phyloP scores from a whole-genome alignment of 2,113 vertebrate genomes.

The Psilopogon haemacephalus region DNA sequence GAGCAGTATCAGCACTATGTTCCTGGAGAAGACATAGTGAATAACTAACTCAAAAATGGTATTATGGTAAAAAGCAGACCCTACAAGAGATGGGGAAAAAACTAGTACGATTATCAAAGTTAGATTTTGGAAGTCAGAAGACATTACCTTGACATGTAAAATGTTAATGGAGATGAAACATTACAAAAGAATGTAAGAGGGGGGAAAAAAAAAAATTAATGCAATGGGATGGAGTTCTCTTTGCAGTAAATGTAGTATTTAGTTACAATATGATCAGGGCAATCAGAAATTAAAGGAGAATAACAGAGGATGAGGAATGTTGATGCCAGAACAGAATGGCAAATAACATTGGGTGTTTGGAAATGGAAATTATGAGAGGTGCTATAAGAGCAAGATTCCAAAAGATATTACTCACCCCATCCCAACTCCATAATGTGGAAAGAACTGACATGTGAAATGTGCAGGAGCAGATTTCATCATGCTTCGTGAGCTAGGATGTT shows the following conservation, averaged over 20 bases:
- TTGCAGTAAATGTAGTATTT: not conserved
- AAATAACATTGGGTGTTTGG: not conserved
- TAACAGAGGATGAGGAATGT: not conserved
- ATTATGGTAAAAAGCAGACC: too few species aligned
- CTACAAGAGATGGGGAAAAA: too few species aligned
- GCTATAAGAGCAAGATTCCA: not conserved
- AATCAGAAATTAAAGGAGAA: not conserved
- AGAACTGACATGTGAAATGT: not conserved
- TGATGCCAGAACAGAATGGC: not conserved
- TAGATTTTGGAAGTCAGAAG: not conserved
- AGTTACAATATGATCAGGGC: not conserved
- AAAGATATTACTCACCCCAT: not conserved
- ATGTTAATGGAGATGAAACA: not conserved
- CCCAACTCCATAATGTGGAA: not conserved
- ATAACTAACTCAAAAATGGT: too few species aligned
- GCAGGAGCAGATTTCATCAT: not conserved
- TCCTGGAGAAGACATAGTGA: too few species aligned
- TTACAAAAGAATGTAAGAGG: not conserved
- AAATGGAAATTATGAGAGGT: not conserved
- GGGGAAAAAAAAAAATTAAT: not conserved
- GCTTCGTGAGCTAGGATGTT: not conserved
- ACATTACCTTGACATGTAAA: not conserved
- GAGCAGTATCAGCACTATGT: too few species aligned
- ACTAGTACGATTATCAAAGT: not conserved
- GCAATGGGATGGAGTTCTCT: not conserved